Evolutionary conservation across 2,113 vertebrate genomes (phyloP), one percentile per base, ranked within the genome.

Genomic region (Tiliqua scincoides): DNA sequence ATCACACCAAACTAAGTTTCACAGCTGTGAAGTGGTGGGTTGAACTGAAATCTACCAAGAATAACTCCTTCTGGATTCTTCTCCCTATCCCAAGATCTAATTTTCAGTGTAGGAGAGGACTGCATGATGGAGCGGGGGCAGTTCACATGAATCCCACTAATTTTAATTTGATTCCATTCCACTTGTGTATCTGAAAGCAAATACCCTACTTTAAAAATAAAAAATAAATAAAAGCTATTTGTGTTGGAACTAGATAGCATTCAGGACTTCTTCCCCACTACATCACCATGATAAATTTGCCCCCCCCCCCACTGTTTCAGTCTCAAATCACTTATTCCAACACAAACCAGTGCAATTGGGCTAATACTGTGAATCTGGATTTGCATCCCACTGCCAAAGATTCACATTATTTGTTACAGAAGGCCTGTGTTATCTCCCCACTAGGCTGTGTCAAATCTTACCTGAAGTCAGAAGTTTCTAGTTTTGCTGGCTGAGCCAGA

Each of bases 31-130:
- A 68, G 86, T 88, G 93, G 62, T 0, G 35, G 82, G 80, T 83
- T 91, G 89, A 72, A 23, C 37, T 40, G 84, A 91, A 92, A 59
- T 62, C 43, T 86, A 93, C 87, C 78, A 84, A 0, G 40, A 89
- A 87, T 79, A 84, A 74, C 70, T 15, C 32, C 30, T 85, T 67
- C 32, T 21, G 32, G 40, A 54, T 88, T 75, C 57, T 70, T 71
- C 52, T 79, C 32, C 75, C 32, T 54, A n/a, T 27, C 52, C 84
- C 75, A 73, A 89, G 76, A 85, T 83, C 23, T 84, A 61, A 35
- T 76, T 43, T 48, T 67, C 54, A 85, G 73, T 71, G 82, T 61
- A 52, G 61, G 17, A 78, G 14, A 63, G 57, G 65, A 21, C 10
- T 10, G 32, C 62, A 70, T 8, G 37, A 30, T 10, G 30, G 32